These are phyloP conservation scores for Falco biarmicus DNA, from an alignment of 2,797 vertebrate species.

Conservation along the genomic window DNA sequence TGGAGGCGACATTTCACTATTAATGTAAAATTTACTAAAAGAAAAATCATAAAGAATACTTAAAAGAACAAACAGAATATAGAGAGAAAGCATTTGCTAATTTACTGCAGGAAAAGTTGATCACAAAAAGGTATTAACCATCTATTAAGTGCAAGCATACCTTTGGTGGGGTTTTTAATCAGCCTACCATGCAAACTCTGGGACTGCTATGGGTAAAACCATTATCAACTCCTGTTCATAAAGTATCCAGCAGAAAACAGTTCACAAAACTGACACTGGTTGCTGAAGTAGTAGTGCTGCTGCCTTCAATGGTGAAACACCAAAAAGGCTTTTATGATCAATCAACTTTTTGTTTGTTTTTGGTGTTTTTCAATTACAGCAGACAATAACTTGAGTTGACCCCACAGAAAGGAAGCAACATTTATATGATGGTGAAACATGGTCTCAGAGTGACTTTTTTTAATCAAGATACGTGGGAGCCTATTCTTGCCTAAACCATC, in stretches of 20 bases:
- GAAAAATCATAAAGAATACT: background rate
- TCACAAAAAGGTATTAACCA: background rate
- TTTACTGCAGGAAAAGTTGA: background rate
- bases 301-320: background rate
- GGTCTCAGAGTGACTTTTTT: background rate
- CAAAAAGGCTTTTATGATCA: background rate
- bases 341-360: background rate
- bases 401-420: background rate
- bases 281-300: background rate
- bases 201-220: background rate
- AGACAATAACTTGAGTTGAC: background rate
- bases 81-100: background rate
- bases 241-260: background rate
- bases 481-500: background rate
- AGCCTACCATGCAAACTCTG: background rate
- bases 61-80: background rate
- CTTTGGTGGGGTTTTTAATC: background rate
- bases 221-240: background rate
- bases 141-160: accelerated
- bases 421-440: background rate
- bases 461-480: background rate
- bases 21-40: background rate
- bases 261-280: background rate
- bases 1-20: background rate
- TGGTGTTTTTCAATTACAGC: background rate